These are phyloP conservation scores for Sarcophaga caerulescens DNA, from an alignment of 2,888 invertebrate species.

Conservation along the genomic window DNA sequence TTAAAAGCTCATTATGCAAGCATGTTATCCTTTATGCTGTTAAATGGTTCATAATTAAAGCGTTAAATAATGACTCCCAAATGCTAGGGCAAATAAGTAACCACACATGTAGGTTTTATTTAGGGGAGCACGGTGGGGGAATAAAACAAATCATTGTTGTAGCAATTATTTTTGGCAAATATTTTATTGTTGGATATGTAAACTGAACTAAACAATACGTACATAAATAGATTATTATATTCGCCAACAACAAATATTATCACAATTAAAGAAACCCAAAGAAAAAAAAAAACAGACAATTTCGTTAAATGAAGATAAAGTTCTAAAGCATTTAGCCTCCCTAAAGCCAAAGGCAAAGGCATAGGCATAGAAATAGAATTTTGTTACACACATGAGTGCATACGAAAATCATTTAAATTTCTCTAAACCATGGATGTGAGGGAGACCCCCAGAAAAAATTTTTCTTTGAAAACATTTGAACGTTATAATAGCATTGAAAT, in stretches of 20 bases:
- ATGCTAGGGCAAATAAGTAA: background rate
- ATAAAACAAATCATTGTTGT: slow-evolving; percentile 44
- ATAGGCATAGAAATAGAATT: slow-evolving; percentile 41
- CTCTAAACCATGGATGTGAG: background rate
- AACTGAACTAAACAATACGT: slow-evolving; percentile 29
- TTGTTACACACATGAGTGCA: slow-evolving; percentile 55
- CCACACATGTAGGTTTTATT: background rate
- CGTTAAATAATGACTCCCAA: slow-evolving; percentile 38
- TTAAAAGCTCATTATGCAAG: slow-evolving; percentile 45
- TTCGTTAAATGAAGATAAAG: slow-evolving; percentile 21
- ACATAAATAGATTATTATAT: slow-evolving; percentile 7
- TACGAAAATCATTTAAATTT: slow-evolving; percentile 43
- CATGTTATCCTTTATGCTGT: slow-evolving; percentile 35
- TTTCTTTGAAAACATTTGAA: background rate
- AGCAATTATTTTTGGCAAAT: slow-evolving; percentile 50
- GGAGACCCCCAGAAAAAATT: background rate
- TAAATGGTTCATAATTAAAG: slow-evolving; percentile 62
- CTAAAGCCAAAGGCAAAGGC: background rate
- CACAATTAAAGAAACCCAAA: background rate
- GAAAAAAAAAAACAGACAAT: slow-evolving; percentile 41
- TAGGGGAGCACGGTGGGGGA: background rate
- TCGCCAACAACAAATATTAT: slow-evolving; percentile 7
- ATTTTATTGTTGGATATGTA: slow-evolving; percentile 1
- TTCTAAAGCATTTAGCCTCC: background rate
- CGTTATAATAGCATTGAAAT: background rate